Percentiles rank a stretch among this genome's conserved stretches.
Conservation (phyloP, 2,888 invertebrate species). For the Eumerus sabulonum region DNA sequence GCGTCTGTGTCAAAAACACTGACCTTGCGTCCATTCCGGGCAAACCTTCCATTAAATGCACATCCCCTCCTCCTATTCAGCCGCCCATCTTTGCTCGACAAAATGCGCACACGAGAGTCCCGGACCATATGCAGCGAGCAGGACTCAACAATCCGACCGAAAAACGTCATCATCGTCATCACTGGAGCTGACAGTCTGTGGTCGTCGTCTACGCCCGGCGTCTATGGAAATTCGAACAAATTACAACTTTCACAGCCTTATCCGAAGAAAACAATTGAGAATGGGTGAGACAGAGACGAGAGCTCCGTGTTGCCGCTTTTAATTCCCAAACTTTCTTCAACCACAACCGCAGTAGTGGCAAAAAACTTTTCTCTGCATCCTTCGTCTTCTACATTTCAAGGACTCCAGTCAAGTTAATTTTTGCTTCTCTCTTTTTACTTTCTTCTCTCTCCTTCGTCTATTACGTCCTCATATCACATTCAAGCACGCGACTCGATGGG, state of each 20-base stretch:
- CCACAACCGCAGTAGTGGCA: slow-evolving; percentile 62
- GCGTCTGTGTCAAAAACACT: slow-evolving; percentile 66
- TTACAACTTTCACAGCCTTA: slow-evolving; percentile 57
- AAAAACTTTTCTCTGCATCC: slow-evolving; percentile 40
- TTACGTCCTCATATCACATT: slow-evolving; percentile 46
- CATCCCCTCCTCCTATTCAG: slow-evolving; percentile 11
- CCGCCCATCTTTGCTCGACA: slow-evolving; percentile 12
- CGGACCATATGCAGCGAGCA: slow-evolving; percentile 50
- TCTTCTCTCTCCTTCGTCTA: slow-evolving; percentile 23
- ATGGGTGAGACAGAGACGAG: slow-evolving; percentile 1
- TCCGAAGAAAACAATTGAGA: neutral
- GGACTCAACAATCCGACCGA: slow-evolving; percentile 33
- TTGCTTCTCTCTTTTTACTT: neutral
- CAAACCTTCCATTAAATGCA: slow-evolving; percentile 3
- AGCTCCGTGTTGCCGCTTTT: slow-evolving; percentile 9
- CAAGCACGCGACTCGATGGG: slow-evolving; percentile 33
- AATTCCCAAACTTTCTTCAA: slow-evolving; percentile 51
- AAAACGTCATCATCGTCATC: slow-evolving; percentile 22
- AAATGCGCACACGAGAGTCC: too few relatives aligned
- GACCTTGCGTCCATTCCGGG: slow-evolving; percentile 53
- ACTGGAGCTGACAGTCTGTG: slow-evolving; percentile 2
- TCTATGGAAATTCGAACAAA: slow-evolving; percentile 58
- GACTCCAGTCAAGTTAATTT: neutral
- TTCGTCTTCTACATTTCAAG: neutral
- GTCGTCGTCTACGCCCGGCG: slow-evolving; percentile 25